Conservation (phyloP, 2,797 vertebrate genomes). For the Sebastes itinus region DNA sequence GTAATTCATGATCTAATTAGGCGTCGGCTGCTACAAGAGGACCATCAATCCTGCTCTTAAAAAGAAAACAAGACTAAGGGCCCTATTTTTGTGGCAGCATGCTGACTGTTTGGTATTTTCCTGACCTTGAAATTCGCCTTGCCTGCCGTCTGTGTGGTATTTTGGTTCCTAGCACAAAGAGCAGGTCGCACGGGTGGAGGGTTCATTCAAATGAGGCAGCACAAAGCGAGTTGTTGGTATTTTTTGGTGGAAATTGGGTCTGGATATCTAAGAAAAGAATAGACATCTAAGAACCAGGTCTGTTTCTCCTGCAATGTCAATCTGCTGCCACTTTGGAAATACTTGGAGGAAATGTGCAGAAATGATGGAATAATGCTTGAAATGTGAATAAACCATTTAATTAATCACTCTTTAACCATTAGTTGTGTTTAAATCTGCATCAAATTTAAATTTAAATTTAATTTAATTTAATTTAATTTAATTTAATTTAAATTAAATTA, state of each 20-base stretch:
- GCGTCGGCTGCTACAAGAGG: background rate
- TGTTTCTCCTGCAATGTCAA: background rate
- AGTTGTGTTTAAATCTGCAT: background rate
- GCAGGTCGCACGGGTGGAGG: background rate
- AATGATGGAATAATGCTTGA: background rate
- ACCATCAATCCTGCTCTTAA: slow-evolving; percentile 10
- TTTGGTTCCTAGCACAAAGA: background rate
- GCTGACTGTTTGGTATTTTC: background rate
- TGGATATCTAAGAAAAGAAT: background rate
- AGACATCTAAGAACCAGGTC: background rate
- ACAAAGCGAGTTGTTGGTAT: background rate
- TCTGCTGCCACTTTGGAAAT: background rate
- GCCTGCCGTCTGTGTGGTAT: background rate
- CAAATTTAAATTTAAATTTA: too few relatives aligned
- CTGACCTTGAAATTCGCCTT: background rate
- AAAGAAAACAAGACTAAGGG: background rate
- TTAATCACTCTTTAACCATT: background rate
- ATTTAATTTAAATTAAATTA: too few relatives aligned
- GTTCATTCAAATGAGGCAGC: background rate
- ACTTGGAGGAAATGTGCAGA: background rate
- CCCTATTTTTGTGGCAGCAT: background rate
- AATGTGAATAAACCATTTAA: background rate
- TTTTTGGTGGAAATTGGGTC: background rate
- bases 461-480: background rate
- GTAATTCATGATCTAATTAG: slow-evolving; percentile 23